Evolutionary conservation across 2,113 vertebrate species (phyloP), one percentile per base, ranked within the genome.

Genomic region (Macrotis lagotis): DNA sequence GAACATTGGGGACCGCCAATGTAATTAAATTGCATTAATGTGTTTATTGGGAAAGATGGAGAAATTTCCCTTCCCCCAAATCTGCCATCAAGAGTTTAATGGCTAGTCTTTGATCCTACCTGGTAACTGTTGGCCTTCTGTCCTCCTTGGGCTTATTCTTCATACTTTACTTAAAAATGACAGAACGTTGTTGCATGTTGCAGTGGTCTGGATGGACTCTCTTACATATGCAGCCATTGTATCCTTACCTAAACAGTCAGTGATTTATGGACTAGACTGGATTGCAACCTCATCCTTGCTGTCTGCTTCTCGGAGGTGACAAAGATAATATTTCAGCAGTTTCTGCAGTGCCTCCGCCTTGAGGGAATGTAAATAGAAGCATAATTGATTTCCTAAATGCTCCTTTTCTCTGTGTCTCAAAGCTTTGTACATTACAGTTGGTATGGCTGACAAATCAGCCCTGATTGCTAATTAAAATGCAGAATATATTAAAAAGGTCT

Each of bases 381-480:
- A 96, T 96, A 98, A 98, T 97, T 97, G 97, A 97, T 98, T 99
- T 98, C 97, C 94, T 97, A 97, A 98, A 95, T 95, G 96, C 97
- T 96, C 91, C 90, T 96, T 96, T 95, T 52, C 94, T 89, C 74
- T 94, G 31, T 97, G 93, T 98, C 97, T 96, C 97, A 95, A 51
- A 94, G 96, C 96, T 97, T 98, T 19, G 31, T 96, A 97, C 96
- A 93, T 98, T 97, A 96, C 92, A 96, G 97, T 97, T 95, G 91
- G 97, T 95, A 97, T 98, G 98, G 98, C 97, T 98, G 98, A 97
- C 96, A 98, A 98, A 98, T 98, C 98, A 96, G 93, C 83, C 28
- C 96, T 98, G 98, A 98, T 98, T 98, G 98, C 98, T 98, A 98
- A 99, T 98, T 98, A 98, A 98, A 98, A 98, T 98, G 94, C 88